phyloP scores from a whole-genome alignment of 2,113 vertebrate genomes.

The Bubalus kerabau region DNA sequence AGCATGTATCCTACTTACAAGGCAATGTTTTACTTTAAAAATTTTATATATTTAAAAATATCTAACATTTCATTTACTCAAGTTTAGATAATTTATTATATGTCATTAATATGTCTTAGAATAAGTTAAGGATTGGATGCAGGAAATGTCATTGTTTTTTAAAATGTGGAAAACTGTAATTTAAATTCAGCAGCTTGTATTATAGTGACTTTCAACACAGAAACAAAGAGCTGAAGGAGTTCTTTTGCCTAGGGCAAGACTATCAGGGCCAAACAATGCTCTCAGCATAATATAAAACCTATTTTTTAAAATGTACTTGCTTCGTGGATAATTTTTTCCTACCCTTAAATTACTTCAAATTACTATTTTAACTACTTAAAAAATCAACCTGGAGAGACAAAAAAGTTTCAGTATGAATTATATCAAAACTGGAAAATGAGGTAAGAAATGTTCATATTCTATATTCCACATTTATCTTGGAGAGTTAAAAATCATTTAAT shows the following conservation, averaged over 20 bases:
- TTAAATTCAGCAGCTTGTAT: neutral
- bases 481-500: neutral
- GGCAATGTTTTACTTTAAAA: neutral
- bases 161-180: neutral
- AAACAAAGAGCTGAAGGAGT: neutral
- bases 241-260: neutral
- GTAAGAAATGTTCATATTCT: neutral
- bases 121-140: neutral
- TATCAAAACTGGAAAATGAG: neutral
- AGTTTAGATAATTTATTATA: neutral
- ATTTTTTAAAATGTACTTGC: neutral
- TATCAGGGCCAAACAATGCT: neutral
- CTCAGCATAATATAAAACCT: neutral
- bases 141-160: constrained; percentile 22
- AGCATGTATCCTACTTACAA: neutral
- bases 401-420: neutral
- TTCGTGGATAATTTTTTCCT: neutral
- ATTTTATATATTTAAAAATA: neutral
- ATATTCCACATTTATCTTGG: neutral
- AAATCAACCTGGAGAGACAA: neutral
- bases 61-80: neutral
- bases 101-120: neutral
- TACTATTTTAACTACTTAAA: constrained; percentile 14
- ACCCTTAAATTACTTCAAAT: neutral
- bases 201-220: neutral